Percentiles rank a stretch among this genome's conserved stretches.
phyloP scores from a whole-genome alignment of 2,888 invertebrate species.

The Tenthredo scrophulariae region DNA sequence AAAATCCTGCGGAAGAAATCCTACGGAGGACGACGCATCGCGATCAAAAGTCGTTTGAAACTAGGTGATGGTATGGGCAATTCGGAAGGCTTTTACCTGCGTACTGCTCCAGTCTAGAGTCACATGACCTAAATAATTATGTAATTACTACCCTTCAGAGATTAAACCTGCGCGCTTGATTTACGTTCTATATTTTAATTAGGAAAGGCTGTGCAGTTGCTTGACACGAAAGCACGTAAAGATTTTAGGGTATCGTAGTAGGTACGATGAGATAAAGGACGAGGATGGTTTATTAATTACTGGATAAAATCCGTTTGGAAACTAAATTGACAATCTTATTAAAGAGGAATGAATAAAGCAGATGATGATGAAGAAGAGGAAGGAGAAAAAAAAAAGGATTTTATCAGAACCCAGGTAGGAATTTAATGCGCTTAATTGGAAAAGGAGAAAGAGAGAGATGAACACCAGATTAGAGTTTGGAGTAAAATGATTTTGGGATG shows the following conservation, averaged over 20 bases:
- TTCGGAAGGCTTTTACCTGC: background rate
- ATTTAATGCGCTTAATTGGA: background rate
- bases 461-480: background rate
- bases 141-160: constrained; percentile 28
- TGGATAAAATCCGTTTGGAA: constrained; percentile 1
- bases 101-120: background rate
- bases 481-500: background rate
- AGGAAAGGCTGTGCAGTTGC: constrained; percentile 20
- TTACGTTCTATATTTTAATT: constrained; percentile 40
- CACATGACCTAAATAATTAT: constrained; percentile 37
- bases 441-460: background rate
- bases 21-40: background rate
- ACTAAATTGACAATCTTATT: constrained; percentile 22
- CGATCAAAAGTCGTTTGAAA: background rate
- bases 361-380: background rate
- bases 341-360: background rate
- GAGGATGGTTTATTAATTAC: background rate
- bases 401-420: background rate
- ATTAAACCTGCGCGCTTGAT: constrained; percentile 25
- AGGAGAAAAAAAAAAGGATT: background rate
- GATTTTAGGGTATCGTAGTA: background rate
- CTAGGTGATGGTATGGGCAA: background rate
- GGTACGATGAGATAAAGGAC: background rate
- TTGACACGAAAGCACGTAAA: constrained; percentile 21
- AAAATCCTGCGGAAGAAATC: background rate